Evolutionary conservation across 1,140 invertebrate species (phyloP), one percentile per base, ranked within the genome.

Genomic region (Papilio polyxenes): DNA sequence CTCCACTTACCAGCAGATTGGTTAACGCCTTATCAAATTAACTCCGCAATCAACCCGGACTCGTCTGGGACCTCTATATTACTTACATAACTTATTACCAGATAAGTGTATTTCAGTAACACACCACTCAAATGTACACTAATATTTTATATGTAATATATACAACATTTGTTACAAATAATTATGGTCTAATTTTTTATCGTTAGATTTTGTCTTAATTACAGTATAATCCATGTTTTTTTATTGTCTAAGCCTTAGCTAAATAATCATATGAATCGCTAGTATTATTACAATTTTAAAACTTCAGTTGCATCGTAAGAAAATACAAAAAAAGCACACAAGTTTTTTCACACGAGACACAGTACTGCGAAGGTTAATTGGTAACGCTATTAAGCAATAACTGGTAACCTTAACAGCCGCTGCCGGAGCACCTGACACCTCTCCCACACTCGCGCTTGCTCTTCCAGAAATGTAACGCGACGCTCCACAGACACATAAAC

Each of bases 381-480:
- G 40, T 51, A 81, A 53, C 8, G 80, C 6, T 80, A 80, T 69
- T 80, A 62, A 80, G 79, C n/a, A 74, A 76, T 81, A 51, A 75
- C 44, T 53, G 59, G 72, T 75, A 76, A 81, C 75, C 75, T 49
- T 81, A 51, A 81, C 31, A 72, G 53, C 74, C 74, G 83, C 80
- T 82, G 84, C 53, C 75, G 80, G 82, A 20, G 56, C 82, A 86
- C 82, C 78, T 23, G 83, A 86, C 81, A 86, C 83, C 85, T 81
- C 85, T 86, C 85, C 82, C 85, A 86, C 85, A 83, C 56, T 85
- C 56, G 62, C 51, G 15, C 15, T 53, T 53, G 15, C 53, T 80
- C 72, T 80, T 83, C 72, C 82, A 80, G 82, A 53, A 79, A 83
- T 72, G 84, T 83, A 85, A 83, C 77, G 37, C 48, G 77, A 83